Evolutionary conservation across 1,140 invertebrate species (phyloP).

Genomic region (Lepidotrigona ventralis): DNA sequence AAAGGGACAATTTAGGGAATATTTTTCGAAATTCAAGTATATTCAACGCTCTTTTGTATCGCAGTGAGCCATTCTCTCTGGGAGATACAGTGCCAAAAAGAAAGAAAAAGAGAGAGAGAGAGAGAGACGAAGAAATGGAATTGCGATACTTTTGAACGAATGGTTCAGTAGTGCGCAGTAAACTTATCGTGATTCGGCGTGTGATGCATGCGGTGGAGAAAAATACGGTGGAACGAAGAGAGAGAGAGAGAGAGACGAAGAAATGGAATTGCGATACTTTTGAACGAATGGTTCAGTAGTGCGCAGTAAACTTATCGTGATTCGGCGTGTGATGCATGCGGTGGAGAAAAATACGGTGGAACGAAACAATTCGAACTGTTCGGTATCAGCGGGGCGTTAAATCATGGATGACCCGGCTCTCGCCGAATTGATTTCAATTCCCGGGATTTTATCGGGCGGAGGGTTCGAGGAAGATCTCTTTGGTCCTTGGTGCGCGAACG

Average conservation of each 20-base stretch:
- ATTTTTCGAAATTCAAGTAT: too few species aligned
- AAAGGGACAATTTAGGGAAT: too few species aligned
- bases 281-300: neutral
- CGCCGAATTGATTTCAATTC: conserved; percentile 67
- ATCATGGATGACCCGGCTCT: conserved; percentile 55
- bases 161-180: neutral
- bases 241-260: neutral
- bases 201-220: neutral
- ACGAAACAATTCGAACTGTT: conserved; percentile 50
- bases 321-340: neutral
- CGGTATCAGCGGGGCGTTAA: conserved; percentile 41
- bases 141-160: neutral
- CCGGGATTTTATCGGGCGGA: conserved; percentile 59
- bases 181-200: neutral
- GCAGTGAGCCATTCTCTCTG: too few species aligned
- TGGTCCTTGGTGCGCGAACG: conserved; percentile 29
- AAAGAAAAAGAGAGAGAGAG: neutral
- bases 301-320: neutral
- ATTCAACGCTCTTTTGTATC: too few species aligned
- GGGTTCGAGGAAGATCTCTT: conserved; percentile 37
- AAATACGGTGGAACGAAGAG: conserved; percentile 17
- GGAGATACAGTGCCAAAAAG: neutral
- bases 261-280: neutral
- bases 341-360: conserved; percentile 18
- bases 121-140: neutral